These are phyloP conservation scores for Drosophila albomicans DNA, from an alignment of 1,140 invertebrate species.

Conservation along the genomic window DNA sequence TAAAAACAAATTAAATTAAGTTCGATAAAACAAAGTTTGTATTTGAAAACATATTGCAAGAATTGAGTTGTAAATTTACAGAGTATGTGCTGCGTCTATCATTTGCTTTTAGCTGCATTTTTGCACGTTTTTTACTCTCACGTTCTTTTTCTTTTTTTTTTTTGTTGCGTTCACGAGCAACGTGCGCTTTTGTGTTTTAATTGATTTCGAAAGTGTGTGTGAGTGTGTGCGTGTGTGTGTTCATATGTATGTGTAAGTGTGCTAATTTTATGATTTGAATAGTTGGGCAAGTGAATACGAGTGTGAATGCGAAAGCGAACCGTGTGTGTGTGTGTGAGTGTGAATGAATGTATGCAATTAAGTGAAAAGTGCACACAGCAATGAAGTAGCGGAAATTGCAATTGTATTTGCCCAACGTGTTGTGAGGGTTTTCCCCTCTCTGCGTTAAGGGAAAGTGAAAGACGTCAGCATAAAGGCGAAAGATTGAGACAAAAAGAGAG, in stretches of 20 bases:
- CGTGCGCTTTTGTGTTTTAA: constrained; percentile 72
- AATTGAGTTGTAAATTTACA: not conserved
- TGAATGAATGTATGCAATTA: constrained; percentile 68
- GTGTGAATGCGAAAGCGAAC: not conserved
- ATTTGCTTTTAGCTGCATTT: not conserved
- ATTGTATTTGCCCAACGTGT: constrained; percentile 61
- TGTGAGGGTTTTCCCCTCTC: not conserved
- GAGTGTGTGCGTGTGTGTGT: constrained; percentile 28
- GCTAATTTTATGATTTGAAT: constrained; percentile 73
- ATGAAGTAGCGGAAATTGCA: constrained; percentile 65
- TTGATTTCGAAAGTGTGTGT: constrained; percentile 58
- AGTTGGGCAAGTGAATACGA: constrained; percentile 21
- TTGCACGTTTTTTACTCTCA: constrained; percentile 42
- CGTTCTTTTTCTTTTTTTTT: constrained; percentile 18
- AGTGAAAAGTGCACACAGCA: constrained; percentile 76
- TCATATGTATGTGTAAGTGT: constrained; percentile 46
- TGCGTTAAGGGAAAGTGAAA: not conserved
- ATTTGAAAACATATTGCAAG: no score
- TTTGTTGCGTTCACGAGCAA: constrained; percentile 44
- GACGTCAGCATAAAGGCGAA: no score
- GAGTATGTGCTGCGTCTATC: constrained; percentile 7
- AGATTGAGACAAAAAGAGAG: not conserved
- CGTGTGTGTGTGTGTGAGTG: constrained; percentile 9
- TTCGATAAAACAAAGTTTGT: no score
- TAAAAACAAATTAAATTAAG: no score